Evolutionary conservation across 35 echinoderm and acorn worm species (phyloP), one percentile per base, ranked within the genome.

Genomic region (Apostichopus californicus): DNA sequence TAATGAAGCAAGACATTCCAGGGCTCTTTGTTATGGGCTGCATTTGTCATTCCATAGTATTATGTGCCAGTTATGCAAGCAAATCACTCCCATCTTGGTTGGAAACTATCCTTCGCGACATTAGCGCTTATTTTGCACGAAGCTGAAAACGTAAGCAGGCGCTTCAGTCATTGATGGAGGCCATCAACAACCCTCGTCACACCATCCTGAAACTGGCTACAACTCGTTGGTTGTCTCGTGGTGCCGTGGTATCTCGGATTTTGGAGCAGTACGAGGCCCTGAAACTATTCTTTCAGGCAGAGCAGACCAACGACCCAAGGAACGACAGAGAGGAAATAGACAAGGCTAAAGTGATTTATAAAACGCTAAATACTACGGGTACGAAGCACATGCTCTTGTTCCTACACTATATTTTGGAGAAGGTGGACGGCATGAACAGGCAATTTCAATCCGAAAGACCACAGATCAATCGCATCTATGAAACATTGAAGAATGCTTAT

Each of bases 311-410:
- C 53, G 5, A 25, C 20, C 9, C 77, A 79, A 15, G 24, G 24
- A 25, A 79, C 5, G 77, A 79, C 77, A 79, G 5, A 54, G 57
- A 86, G 6, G 25, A 61, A 53, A 61, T 4, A 57, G 82, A 86
- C n/a, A 61, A 61, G 53, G 82, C 82, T 13, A 57, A 12, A 55
- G 20, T 21, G 22, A 86, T 57, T 15, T 61, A 56, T 22, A 61
- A 56, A 21, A 86, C 13, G 5, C 28, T 55, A 5, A 86, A 25
- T 5, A 86, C 46, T 57, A 53, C 57, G 56, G 82, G 57, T n/a
- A 86, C 82, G 11, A 21, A 86, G 55, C 82, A 86, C 22, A 61
- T 86, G 82, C 56, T 86, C 3, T 86, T 86, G 22, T 86, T 86
- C 53, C 22, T 86, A 13, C 6, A 86, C 56, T 55, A 55, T 86